Percentiles rank a stretch among this genome's conserved stretches.
Evolutionary conservation across 2,797 vertebrate genomes (phyloP).

Genomic region (Glyptemys insculpta): DNA sequence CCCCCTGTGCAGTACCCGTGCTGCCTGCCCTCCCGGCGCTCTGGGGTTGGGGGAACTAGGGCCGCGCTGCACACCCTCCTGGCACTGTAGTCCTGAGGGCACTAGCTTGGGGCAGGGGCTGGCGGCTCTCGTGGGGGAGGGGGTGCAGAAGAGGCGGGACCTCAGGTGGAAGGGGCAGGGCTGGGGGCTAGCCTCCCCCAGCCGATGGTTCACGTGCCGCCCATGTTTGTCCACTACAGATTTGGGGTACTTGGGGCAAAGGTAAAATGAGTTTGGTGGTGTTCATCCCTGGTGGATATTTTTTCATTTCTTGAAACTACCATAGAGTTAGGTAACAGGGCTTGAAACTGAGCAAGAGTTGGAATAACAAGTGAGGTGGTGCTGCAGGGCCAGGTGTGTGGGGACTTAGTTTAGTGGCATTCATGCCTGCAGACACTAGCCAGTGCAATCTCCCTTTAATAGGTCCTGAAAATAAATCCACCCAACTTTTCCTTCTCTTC

Average conservation of each 20-base stretch:
- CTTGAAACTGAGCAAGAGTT: background rate
- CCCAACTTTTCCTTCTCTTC: background rate
- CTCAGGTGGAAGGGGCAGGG: too few species aligned
- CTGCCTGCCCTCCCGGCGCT: too few species aligned
- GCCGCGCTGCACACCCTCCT: too few species aligned
- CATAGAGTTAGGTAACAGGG: background rate
- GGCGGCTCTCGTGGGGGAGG: too few species aligned
- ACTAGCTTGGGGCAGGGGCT: too few species aligned
- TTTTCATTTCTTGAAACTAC: background rate
- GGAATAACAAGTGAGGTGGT: background rate
- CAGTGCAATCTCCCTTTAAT: background rate
- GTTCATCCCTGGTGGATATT: background rate
- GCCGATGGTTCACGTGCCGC: too few species aligned
- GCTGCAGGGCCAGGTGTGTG: background rate
- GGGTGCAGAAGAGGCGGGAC: too few species aligned
- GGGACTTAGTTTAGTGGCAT: background rate
- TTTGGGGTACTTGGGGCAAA: background rate
- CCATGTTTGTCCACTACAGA: background rate
- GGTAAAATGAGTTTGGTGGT: background rate
- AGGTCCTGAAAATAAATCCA: background rate
- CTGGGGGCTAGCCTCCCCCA: too few species aligned
- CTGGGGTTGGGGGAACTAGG: too few species aligned
- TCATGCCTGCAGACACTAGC: conserved; percentile 13
- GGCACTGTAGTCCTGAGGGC: too few species aligned
- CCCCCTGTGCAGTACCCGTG: too few species aligned